phyloP scores from a whole-genome alignment of 2,797 vertebrate genomes.

The Mycteria americana region DNA sequence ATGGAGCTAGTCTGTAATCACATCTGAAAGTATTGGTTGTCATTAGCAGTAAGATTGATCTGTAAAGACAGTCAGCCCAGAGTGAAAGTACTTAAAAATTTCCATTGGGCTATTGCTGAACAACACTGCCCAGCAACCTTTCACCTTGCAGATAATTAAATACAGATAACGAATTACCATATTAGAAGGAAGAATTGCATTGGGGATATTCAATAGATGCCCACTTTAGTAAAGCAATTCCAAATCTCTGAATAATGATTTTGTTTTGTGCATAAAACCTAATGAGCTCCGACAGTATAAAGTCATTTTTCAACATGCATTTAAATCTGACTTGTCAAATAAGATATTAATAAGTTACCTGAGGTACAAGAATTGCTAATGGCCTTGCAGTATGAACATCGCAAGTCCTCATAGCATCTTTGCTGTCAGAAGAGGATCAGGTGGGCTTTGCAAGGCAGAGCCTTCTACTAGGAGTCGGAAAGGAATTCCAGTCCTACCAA shows the following conservation, averaged over 20 bases:
- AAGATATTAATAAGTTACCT: conserved; percentile 30
- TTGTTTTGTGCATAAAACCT: conserved; percentile 62
- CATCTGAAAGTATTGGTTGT: conserved; percentile 87
- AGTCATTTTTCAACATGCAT: conserved; percentile 16
- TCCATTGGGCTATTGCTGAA: conserved; percentile 68
- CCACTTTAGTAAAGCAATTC: conserved; percentile 61
- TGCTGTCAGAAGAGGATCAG: neutral
- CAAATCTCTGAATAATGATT: conserved; percentile 68
- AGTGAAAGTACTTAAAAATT: conserved; percentile 76
- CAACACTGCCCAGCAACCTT: conserved; percentile 72
- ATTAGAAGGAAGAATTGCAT: conserved; percentile 72
- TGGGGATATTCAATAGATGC: conserved; percentile 65
- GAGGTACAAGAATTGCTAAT: conserved; percentile 10
- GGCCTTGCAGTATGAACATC: neutral
- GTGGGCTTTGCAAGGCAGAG: neutral
- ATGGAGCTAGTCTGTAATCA: conserved; percentile 84
- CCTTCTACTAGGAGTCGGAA: neutral
- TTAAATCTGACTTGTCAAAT: conserved; percentile 10
- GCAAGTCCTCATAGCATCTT: neutral
- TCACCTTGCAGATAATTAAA: conserved; percentile 79
- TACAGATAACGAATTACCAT: conserved; percentile 77
- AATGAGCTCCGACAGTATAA: conserved; percentile 46
- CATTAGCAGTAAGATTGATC: conserved; percentile 83
- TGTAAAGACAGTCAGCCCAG: conserved; percentile 69
- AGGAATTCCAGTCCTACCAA: neutral